Percentiles rank a stretch among this genome's conserved stretches.
phyloP scores from a whole-genome alignment of 2,797 vertebrate genomes.

The Diplodus puntazzo region DNA sequence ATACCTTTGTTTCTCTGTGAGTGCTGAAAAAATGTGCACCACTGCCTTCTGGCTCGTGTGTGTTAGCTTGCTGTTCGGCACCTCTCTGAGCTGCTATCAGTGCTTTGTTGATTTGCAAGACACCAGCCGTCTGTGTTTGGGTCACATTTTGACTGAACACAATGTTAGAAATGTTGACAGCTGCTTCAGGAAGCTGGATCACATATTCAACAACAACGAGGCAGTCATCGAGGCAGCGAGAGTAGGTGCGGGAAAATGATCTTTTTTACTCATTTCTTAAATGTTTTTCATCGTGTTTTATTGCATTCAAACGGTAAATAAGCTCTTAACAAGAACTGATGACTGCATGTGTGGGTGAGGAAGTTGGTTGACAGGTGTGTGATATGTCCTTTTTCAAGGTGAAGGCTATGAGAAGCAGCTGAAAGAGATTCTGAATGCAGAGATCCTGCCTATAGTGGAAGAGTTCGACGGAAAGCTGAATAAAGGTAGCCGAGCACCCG shows the following conservation, averaged over 20 bases:
- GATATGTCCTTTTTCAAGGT: constrained; percentile 64
- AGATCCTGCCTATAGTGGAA: constrained; percentile 73
- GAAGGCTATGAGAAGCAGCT: constrained; percentile 75
- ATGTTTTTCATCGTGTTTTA: neutral
- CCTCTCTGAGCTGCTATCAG: constrained; percentile 73
- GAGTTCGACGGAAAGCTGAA: constrained; percentile 74
- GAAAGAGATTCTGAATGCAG: constrained; percentile 71
- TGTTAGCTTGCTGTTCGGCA: constrained; percentile 50
- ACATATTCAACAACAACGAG: constrained; percentile 74
- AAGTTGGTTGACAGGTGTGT: neutral
- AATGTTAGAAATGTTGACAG: constrained; percentile 67
- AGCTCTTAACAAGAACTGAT: neutral
- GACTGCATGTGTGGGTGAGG: neutral
- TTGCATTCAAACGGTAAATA: neutral
- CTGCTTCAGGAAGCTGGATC: constrained; percentile 75
- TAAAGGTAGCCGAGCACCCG: constrained; percentile 58
- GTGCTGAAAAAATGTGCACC: constrained; percentile 59
- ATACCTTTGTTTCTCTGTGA: neutral
- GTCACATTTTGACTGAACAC: constrained; percentile 57
- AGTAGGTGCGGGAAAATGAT: constrained; percentile 75
- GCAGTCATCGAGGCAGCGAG: constrained; percentile 73
- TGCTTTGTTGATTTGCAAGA: constrained; percentile 72
- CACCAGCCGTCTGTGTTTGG: constrained; percentile 71
- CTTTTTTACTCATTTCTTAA: neutral
- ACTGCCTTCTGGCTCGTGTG: constrained; percentile 54